Evolutionary conservation across 2,113 vertebrate genomes (phyloP), one percentile per base, ranked within the genome.

Genomic region (Raja brachyura): DNA sequence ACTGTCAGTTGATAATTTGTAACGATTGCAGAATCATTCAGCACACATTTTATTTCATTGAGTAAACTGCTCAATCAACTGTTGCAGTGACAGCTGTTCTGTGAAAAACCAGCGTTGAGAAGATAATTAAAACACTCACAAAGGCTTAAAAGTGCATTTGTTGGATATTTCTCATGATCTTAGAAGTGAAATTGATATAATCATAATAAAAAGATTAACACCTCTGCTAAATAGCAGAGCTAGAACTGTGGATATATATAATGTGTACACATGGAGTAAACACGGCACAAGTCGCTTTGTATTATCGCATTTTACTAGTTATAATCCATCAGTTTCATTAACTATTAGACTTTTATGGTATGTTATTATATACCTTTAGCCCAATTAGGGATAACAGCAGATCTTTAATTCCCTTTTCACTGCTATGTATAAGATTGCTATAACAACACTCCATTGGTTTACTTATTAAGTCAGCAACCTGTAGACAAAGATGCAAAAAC

Each of bases 341-440:
- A 92, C 11, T 11, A n/a, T 31, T 6, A 63, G 1, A 63, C 31
- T 77, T 31, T 63, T 66, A 63, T 18, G 16, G 54, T 20, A 85
- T 74, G 56, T 48, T 14, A 93, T 81, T 39, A 94, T 93, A 96
- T 96, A 99, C 99, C 93, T 98, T 97, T 85, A 99, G 94, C 88
- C 99, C 98, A 93, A 99, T 95, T 93, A 99, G 95, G 14, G 98
- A 99, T 22, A 99, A 96, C 93, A 99, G 94, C 76, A 99, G 96
- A 85, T 95, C 97, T 81, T 97, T 96, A 54, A 99, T 94, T 74
- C 98, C 98, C 92, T 96, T 98, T 61, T 95, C 96, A 3, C 95
- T 94, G 54, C 97, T 96, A 13, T 96, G 94, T 94, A 98, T 93
- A 93, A 99, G 97, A 94, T 95, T 97, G 93, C 99, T 99, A 93